A percentile compares a stretch with the other conserved stretches of the same genome.
Evolutionary conservation across 2,888 invertebrate genomes (phyloP).

Genomic region (Mylabris sibirica): DNA sequence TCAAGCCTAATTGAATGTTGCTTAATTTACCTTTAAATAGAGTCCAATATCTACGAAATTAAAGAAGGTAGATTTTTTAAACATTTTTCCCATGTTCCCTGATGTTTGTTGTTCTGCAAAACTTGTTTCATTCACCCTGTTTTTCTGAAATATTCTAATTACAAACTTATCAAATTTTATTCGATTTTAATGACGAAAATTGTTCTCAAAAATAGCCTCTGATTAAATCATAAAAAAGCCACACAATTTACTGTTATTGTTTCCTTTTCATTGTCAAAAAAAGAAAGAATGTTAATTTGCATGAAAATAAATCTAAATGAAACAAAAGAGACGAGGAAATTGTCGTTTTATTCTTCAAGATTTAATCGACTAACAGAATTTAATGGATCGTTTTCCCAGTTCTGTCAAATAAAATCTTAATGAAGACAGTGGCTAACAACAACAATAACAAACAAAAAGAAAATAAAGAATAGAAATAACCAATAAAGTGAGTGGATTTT

Average conservation of each 20-base stretch:
- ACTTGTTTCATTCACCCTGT: too few species aligned
- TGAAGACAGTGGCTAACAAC: background rate
- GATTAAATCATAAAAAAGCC: too few species aligned
- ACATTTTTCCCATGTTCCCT: too few species aligned
- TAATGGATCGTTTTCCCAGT: background rate
- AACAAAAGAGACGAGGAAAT: background rate
- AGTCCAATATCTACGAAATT: too few species aligned
- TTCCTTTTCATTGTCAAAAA: background rate
- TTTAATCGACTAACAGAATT: background rate
- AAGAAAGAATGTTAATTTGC: background rate
- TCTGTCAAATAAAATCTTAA: background rate
- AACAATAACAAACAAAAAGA: background rate
- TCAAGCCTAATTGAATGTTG: too few species aligned
- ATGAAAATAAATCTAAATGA: conserved; percentile 4
- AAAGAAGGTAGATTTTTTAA: too few species aligned
- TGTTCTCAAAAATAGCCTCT: too few species aligned
- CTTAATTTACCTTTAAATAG: too few species aligned
- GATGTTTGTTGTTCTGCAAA: too few species aligned
- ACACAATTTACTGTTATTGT: background rate
- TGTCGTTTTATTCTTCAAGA: background rate
- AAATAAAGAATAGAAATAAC: background rate
- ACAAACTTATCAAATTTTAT: too few species aligned
- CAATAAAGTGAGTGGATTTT: background rate
- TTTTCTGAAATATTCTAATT: too few species aligned
- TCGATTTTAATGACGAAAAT: too few species aligned